Conservation (phyloP, 2,888 invertebrate species). For the Argyra leucocephala region DNA sequence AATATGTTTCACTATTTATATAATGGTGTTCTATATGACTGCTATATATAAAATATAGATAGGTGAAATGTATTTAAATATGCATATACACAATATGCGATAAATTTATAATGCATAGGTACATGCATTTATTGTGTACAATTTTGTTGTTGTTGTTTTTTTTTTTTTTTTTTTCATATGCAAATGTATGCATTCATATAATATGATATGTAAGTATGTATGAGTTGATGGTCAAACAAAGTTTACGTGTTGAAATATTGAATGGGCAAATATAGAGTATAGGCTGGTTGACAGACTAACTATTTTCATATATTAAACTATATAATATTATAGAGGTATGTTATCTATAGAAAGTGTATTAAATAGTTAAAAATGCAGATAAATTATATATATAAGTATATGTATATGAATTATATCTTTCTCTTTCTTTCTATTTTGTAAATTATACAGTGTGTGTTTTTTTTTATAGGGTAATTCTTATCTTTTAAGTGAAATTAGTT, state of each 20-base stretch:
- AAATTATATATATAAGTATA: not conserved
- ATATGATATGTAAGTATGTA: too few relatives aligned
- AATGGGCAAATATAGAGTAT: not conserved
- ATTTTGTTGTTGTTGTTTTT: too few relatives aligned
- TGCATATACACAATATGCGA: conserved; percentile 1
- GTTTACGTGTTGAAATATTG: conserved; percentile 4
- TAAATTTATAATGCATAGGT: not conserved
- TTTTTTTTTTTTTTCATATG: not conserved
- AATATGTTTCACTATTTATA: not conserved
- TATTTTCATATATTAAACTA: too few relatives aligned
- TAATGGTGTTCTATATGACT: too few relatives aligned
- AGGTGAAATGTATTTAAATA: not conserved
- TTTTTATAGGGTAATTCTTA: not conserved
- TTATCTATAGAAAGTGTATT: too few relatives aligned
- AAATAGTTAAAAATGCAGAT: not conserved
- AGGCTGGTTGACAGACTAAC: not conserved
- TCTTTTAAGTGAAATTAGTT: conserved; percentile 4
- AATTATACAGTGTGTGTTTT: not conserved
- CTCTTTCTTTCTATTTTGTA: not conserved
- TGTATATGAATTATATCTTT: not conserved
- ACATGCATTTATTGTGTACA: not conserved
- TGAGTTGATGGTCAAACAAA: not conserved
- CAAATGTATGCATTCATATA: too few relatives aligned
- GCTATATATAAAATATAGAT: not conserved
- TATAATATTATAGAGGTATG: too few relatives aligned